Conservation (phyloP, 1,140 invertebrate genomes). For the Drosophila suzukii region DNA sequence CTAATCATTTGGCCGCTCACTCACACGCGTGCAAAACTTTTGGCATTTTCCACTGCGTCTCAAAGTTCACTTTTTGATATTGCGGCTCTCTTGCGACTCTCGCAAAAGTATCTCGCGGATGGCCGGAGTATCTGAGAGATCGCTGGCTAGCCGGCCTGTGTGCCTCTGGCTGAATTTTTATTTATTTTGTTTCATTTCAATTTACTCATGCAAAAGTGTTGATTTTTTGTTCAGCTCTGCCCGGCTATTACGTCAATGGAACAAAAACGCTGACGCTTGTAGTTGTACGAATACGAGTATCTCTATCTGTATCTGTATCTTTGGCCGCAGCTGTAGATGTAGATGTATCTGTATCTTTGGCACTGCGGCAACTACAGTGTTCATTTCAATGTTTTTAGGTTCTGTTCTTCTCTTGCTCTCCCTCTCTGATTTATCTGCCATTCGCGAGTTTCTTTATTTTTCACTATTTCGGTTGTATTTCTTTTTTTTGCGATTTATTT, state of each 20-base stretch:
- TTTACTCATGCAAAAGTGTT: slow-evolving; percentile 62
- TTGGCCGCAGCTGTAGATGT: slow-evolving; percentile 18
- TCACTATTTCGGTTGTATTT: slow-evolving; percentile 38
- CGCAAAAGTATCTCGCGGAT: slow-evolving; percentile 12
- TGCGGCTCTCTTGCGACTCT: slow-evolving; percentile 13
- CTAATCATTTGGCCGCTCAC: slow-evolving; percentile 41
- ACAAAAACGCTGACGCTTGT: slow-evolving; percentile 68
- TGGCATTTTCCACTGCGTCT: slow-evolving; percentile 78
- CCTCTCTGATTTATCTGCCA: slow-evolving; percentile 73
- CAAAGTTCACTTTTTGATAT: slow-evolving; percentile 73
- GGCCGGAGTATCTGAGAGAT: slow-evolving; percentile 41
- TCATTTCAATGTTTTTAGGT: slow-evolving; percentile 79
- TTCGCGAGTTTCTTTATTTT: slow-evolving; percentile 55
- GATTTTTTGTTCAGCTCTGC: slow-evolving; percentile 22
- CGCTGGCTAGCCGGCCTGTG: slow-evolving; percentile 49
- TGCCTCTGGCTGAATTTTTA: slow-evolving; percentile 40
- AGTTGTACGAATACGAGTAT: slow-evolving; percentile 34
- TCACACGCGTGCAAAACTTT: slow-evolving; percentile 36
- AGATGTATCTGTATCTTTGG: slow-evolving; percentile 30
- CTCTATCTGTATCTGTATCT: slow-evolving; percentile 38
- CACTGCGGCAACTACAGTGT: slow-evolving; percentile 70
- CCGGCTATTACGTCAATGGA: slow-evolving; percentile 77
- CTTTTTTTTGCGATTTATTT: slow-evolving; percentile 14
- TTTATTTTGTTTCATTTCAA: slow-evolving; percentile 76
- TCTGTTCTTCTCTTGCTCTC: slow-evolving; percentile 37